Conservation (phyloP, 2,113 vertebrate genomes). For the Pseudorasbora parva region DNA sequence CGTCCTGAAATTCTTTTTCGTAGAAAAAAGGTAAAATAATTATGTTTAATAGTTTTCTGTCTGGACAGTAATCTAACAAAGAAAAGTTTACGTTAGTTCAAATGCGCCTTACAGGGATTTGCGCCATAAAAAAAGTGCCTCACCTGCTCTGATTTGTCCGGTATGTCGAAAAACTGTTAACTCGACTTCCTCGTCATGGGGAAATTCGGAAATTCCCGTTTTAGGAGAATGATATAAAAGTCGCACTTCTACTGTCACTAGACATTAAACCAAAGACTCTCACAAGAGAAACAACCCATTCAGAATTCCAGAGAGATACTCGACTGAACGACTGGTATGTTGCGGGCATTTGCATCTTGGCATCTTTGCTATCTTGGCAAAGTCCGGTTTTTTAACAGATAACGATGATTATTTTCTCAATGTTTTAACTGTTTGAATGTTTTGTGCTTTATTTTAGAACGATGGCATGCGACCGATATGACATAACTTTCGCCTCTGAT, state of each 20-base stretch:
- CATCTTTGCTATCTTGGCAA: no score
- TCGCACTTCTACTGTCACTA: fast-evolving
- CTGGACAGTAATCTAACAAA: no score
- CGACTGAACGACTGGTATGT: background rate
- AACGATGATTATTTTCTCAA: background rate
- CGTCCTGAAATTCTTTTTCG: background rate
- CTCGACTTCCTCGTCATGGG: background rate
- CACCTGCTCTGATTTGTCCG: background rate
- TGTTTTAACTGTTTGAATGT: background rate
- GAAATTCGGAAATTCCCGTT: background rate
- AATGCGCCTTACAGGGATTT: no score
- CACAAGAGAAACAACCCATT: background rate
- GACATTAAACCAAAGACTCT: background rate
- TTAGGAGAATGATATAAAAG: background rate
- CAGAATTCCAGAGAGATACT: background rate
- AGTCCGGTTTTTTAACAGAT: background rate
- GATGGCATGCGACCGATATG: background rate
- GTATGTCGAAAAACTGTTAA: background rate
- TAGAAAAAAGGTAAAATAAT: background rate
- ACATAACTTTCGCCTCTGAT: background rate
- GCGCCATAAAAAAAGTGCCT: background rate
- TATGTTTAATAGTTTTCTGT: no score
- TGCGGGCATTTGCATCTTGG: no score
- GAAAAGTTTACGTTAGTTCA: fast-evolving
- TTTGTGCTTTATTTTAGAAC: background rate